These are phyloP conservation scores for Leptoteleia sp. DNA, from an alignment of 1,140 invertebrate genomes.

Conservation along the genomic window DNA sequence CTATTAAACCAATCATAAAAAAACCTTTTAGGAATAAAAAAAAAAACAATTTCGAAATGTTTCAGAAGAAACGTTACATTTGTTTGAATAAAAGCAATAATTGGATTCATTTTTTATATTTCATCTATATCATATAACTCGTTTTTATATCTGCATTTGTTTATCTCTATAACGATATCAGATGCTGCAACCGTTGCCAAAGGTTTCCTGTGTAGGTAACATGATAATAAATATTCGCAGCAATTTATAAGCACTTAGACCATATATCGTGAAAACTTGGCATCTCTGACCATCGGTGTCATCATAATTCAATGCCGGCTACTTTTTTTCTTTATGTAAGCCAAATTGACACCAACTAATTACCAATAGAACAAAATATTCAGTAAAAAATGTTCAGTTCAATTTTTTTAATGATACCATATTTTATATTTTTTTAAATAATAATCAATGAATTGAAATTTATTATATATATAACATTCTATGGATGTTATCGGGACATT, in stretches of 20 bases:
- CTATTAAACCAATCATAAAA: no score
- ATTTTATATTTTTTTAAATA: no score
- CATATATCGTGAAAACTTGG: constrained; percentile 38
- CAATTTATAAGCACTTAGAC: constrained; percentile 39
- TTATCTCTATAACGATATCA: constrained; percentile 32
- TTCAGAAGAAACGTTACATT: no score
- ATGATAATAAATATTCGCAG: constrained; percentile 22
- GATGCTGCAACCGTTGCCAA: constrained; percentile 22
- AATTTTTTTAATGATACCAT: no score
- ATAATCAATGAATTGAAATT: no score
- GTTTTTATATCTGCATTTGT: constrained; percentile 6
- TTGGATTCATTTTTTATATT: not conserved
- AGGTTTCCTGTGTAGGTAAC: not conserved
- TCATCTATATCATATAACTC: not conserved
- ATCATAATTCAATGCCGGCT: constrained; percentile 26
- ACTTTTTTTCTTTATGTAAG: not conserved
- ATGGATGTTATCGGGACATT: no score
- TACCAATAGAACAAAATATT: constrained; percentile 2
- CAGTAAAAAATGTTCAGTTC: no score
- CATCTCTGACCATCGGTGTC: constrained; percentile 17
- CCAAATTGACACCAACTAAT: constrained; percentile 1
- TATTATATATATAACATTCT: no score
- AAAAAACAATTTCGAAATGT: no score
- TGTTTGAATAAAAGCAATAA: no score
- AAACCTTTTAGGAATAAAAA: no score